A percentile compares a stretch with the other conserved stretches of the same genome.
Conservation (phyloP, 2,888 invertebrate genomes). For the Carterocephalus palaemon region DNA sequence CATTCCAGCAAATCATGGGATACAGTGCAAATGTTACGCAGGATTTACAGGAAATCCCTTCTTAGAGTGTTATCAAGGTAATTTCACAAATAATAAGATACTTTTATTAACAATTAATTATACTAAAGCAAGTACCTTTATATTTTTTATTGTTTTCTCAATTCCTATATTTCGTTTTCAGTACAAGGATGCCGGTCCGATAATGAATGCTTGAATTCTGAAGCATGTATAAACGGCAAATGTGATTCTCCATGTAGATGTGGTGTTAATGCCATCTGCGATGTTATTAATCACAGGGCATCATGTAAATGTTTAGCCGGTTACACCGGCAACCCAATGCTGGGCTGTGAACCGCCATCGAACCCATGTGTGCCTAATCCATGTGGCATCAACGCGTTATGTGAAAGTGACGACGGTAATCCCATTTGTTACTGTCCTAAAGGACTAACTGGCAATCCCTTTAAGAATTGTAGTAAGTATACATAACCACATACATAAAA, state of each 20-base stretch:
- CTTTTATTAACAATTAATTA: too few relatives aligned
- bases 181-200: slow-evolving; percentile 85
- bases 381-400: slow-evolving; percentile 91
- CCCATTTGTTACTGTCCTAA: slow-evolving; percentile 94
- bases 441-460: slow-evolving; percentile 94
- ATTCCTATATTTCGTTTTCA: slow-evolving; percentile 41
- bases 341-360: slow-evolving; percentile 84
- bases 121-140: too few relatives aligned
- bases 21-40: slow-evolving; percentile 85
- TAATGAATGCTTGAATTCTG: slow-evolving; percentile 84
- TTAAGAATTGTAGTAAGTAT: slow-evolving; percentile 92
- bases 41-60: slow-evolving; percentile 89
- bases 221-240: slow-evolving; percentile 87
- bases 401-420: slow-evolving; percentile 90
- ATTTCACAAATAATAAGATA: slow-evolving; percentile 27
- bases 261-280: slow-evolving; percentile 89
- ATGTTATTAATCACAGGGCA: slow-evolving; percentile 87
- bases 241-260: slow-evolving; percentile 89
- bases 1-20: slow-evolving; percentile 85
- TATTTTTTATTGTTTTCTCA: neutral
- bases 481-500: slow-evolving; percentile 5
- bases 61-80: slow-evolving; percentile 83
- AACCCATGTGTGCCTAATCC: slow-evolving; percentile 91
- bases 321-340: slow-evolving; percentile 86
- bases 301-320: slow-evolving; percentile 90